These are phyloP conservation scores for Zosterops lateralis DNA, from an alignment of 2,113 vertebrate species.

Conservation along the genomic window DNA sequence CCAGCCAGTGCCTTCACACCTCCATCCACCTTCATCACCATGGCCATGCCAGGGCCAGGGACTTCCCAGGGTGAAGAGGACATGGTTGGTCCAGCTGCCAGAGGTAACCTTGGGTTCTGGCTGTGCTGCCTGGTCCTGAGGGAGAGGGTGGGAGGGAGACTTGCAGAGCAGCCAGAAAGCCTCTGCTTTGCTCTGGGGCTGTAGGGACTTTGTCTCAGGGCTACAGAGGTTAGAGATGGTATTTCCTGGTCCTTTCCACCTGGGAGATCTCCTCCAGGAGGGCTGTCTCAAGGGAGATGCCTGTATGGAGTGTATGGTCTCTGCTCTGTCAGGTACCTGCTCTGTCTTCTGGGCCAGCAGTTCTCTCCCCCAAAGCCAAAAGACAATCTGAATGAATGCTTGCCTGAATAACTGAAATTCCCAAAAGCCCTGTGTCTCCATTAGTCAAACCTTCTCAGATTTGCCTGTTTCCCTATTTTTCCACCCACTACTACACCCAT, in stretches of 20 bases:
- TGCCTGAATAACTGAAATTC: not conserved
- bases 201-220: not conserved
- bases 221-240: not conserved
- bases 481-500: not conserved
- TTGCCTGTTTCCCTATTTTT: not conserved
- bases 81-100: not conserved
- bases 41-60: not conserved
- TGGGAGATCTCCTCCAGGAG: not conserved
- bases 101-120: conserved; percentile 25
- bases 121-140: not conserved
- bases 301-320: too few relatives aligned
- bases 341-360: not conserved
- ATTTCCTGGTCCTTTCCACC: not conserved
- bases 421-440: not conserved
- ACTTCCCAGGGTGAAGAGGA: conserved; percentile 17
- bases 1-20: not conserved
- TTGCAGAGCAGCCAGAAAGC: not conserved
- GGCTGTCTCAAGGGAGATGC: not conserved
- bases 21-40: not conserved
- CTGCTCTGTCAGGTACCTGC: not conserved
- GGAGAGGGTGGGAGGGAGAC: not conserved
- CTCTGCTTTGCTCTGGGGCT: not conserved
- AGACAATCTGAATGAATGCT: not conserved
- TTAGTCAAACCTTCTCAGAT: not conserved
- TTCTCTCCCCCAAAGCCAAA: not conserved